Evolutionary conservation across 1,140 invertebrate species (phyloP).

Genomic region (Lordiphosa stackelbergi): DNA sequence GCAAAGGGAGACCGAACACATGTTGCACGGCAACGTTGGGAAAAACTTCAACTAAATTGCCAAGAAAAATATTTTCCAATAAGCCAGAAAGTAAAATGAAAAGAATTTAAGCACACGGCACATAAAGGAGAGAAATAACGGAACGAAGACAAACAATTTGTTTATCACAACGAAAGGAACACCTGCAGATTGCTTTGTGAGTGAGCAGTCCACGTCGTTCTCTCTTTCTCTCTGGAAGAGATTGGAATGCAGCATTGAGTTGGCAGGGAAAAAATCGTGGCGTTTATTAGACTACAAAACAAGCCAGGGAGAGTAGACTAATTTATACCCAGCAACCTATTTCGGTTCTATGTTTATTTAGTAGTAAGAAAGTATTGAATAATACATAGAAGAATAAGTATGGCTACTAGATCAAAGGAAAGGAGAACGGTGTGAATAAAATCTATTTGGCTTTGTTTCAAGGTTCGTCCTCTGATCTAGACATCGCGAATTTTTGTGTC

Average conservation of each 20-base stretch:
- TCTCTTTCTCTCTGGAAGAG: background rate
- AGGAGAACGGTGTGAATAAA: too few relatives aligned
- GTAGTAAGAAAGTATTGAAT: too few relatives aligned
- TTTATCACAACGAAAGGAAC: slow-evolving; percentile 38
- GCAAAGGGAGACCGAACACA: slow-evolving; percentile 8
- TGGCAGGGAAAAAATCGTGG: background rate
- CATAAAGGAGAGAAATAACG: slow-evolving; percentile 12
- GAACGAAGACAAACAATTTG: slow-evolving; percentile 31
- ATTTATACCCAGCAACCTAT: slow-evolving; percentile 5
- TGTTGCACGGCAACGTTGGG: slow-evolving; percentile 38
- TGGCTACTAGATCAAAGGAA: too few relatives aligned
- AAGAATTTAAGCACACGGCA: slow-evolving; percentile 35
- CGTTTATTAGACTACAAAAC: background rate
- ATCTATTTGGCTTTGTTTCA: too few relatives aligned
- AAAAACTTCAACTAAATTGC: slow-evolving; percentile 56
- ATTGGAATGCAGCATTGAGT: too few relatives aligned
- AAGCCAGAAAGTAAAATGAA: slow-evolving; percentile 41
- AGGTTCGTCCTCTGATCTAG: too few relatives aligned
- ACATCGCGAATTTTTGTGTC: too few relatives aligned
- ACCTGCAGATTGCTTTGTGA: slow-evolving; percentile 54
- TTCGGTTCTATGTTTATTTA: too few relatives aligned
- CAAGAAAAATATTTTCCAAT: slow-evolving; percentile 61
- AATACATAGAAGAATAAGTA: too few relatives aligned
- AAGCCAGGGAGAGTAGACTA: slow-evolving; percentile 19
- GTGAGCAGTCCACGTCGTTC: background rate